A percentile compares a stretch with the other conserved stretches of the same genome.
Conservation (phyloP, 2,888 invertebrate species). For the Physocephala rufipes region DNA sequence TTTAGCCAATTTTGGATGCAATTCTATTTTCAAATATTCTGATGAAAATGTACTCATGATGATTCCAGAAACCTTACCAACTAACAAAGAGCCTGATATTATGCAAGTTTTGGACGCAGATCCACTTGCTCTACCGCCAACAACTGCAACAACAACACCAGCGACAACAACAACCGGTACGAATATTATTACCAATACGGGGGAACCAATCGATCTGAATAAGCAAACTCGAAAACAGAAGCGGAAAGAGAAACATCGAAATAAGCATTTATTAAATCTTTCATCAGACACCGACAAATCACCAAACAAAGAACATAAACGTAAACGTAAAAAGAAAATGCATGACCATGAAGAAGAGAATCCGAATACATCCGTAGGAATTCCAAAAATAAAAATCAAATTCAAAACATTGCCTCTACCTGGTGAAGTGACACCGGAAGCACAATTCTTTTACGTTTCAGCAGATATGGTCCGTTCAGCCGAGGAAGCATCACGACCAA, state of each 20-base stretch:
- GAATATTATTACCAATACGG: conserved; percentile 41
- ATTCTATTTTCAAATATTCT: background rate
- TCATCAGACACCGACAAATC: conserved; percentile 68
- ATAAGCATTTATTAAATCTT: conserved; percentile 68
- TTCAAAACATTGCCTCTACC: conserved; percentile 64
- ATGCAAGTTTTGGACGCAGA: conserved; percentile 40
- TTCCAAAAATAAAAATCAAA: conserved; percentile 83
- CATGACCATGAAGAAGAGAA: conserved; percentile 70
- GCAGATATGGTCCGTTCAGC: conserved; percentile 68
- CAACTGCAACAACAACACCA: too few relatives aligned
- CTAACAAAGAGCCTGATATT: conserved; percentile 29
- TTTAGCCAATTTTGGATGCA: conserved; percentile 31
- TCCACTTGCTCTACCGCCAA: conserved; percentile 46
- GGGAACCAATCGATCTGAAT: conserved; percentile 51
- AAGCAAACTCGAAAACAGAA: conserved; percentile 71
- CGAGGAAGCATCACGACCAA: conserved; percentile 63
- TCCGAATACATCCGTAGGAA: conserved; percentile 64
- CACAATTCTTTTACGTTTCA: conserved; percentile 81
- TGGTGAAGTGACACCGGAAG: conserved; percentile 78
- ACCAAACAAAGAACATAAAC: conserved; percentile 79
- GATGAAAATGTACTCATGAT: conserved; percentile 45
- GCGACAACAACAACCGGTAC: too few relatives aligned
- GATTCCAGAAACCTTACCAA: conserved; percentile 39
- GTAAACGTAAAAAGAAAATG: conserved; percentile 83
- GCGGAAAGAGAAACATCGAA: conserved; percentile 80